These are phyloP conservation scores for Morpho achilles DNA, from an alignment of 2,888 invertebrate genomes.

Conservation along the genomic window DNA sequence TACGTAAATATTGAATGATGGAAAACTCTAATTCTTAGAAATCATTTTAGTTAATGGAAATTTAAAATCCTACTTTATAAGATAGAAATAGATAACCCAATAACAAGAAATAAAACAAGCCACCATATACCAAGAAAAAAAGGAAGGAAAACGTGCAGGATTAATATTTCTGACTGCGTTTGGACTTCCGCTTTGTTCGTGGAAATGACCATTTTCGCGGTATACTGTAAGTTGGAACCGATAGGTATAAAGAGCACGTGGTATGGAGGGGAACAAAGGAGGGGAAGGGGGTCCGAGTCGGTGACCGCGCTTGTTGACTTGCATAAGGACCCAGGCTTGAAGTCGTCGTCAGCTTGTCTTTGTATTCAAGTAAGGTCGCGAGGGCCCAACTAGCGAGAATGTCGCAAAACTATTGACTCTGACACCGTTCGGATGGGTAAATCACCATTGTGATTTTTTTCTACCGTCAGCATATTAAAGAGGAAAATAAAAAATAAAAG, in stretches of 20 bases:
- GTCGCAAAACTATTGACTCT: slow-evolving; percentile 68
- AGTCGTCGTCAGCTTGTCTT: slow-evolving; percentile 42
- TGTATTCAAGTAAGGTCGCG: slow-evolving; percentile 64
- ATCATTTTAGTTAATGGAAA: no score
- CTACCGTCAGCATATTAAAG: slow-evolving; percentile 54
- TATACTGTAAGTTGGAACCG: slow-evolving; percentile 46
- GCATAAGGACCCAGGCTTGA: slow-evolving; percentile 53
- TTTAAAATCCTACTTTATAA: no score
- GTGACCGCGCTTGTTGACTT: slow-evolving; percentile 67
- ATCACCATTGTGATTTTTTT: slow-evolving; percentile 63
- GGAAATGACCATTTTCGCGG: slow-evolving; percentile 70
- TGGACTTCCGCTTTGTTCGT: slow-evolving; percentile 64
- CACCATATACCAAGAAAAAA: not conserved
- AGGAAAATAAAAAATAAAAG: slow-evolving; percentile 27
- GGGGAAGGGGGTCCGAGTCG: slow-evolving; percentile 47
- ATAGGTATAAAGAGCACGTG: slow-evolving; percentile 44
- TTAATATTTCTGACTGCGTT: slow-evolving; percentile 37
- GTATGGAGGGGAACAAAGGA: slow-evolving; percentile 24
- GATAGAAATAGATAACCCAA: no score
- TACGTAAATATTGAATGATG: no score
- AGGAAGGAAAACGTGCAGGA: slow-evolving; percentile 4
- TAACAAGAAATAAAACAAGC: no score
- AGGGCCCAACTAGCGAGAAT: slow-evolving; percentile 63
- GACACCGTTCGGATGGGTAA: slow-evolving; percentile 53
- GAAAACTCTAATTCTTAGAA: no score